Conservation (phyloP, 1,140 invertebrate genomes). For the Acarapis woodi region DNA sequence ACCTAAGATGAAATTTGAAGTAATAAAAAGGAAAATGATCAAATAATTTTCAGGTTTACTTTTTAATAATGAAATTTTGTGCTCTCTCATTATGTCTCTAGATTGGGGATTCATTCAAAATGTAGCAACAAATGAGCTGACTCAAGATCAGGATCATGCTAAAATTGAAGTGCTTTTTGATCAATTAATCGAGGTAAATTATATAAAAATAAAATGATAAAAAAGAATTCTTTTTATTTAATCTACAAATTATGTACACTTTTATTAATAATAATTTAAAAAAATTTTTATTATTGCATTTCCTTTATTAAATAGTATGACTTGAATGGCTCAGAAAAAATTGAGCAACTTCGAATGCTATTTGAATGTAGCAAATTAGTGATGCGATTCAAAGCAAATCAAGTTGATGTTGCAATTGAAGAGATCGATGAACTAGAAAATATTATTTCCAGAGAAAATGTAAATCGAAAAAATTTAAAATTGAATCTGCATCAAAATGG, state of each 20-base stretch:
- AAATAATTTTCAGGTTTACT: too few species aligned
- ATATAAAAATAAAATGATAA: background rate
- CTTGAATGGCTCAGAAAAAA: background rate
- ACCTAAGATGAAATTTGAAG: too few species aligned
- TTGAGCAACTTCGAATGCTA: background rate
- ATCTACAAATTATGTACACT: background rate
- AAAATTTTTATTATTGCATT: background rate
- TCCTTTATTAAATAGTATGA: background rate
- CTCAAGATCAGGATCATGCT: slow-evolving; percentile 2
- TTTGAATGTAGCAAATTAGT: slow-evolving; percentile 5
- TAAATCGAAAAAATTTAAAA: slow-evolving; percentile 2
- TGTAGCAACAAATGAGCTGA: background rate
- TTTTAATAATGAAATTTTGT: too few species aligned
- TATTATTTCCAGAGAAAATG: background rate
- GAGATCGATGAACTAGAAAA: slow-evolving; percentile 4
- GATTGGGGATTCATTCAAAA: slow-evolving; percentile 3
- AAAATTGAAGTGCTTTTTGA: slow-evolving; percentile 2
- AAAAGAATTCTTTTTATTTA: background rate
- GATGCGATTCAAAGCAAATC: slow-evolving; percentile 4
- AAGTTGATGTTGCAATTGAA: slow-evolving; percentile 7
- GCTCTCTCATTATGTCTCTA: too few species aligned
- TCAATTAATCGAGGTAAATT: slow-evolving; percentile 5
- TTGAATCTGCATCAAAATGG: background rate
- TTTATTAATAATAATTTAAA: background rate
- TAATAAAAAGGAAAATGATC: too few species aligned